Evolutionary conservation across 1,140 invertebrate genomes (phyloP).

Genomic region (Oreohelix idahoensis): DNA sequence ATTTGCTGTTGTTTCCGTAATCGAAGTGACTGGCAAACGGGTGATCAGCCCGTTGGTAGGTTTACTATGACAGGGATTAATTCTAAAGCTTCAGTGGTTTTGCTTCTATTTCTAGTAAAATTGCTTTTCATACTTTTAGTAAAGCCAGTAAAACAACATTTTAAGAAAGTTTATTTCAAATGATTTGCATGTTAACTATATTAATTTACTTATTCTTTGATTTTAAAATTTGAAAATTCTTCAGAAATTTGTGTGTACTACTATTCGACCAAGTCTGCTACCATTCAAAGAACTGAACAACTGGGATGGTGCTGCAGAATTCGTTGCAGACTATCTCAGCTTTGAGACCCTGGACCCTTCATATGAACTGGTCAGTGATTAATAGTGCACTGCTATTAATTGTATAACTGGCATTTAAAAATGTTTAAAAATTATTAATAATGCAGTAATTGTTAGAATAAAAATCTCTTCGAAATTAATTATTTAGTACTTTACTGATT

Average conservation of each 20-base stretch:
- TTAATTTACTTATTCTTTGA: background rate
- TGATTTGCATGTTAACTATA: background rate
- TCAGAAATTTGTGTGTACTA: constrained; percentile 75
- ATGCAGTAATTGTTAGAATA: too few relatives aligned
- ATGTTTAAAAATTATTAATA: too few relatives aligned
- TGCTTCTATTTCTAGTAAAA: background rate
- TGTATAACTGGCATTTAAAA: too few relatives aligned
- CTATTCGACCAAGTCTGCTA: constrained; percentile 71
- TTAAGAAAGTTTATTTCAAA: background rate
- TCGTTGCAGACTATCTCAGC: constrained; percentile 74
- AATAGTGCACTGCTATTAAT: background rate
- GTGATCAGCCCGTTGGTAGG: too few relatives aligned
- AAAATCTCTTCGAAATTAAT: too few relatives aligned
- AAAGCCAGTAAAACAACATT: background rate
- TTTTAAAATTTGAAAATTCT: constrained; percentile 14
- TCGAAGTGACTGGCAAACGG: too few relatives aligned
- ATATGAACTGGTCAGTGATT: constrained; percentile 69
- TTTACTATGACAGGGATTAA: too few relatives aligned
- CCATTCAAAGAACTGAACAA: constrained; percentile 71
- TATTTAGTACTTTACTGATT: too few relatives aligned
- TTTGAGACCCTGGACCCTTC: constrained; percentile 70
- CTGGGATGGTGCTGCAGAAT: constrained; percentile 73
- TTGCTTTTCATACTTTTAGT: background rate
- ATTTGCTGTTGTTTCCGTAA: too few relatives aligned
- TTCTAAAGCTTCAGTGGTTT: too few relatives aligned